Evolutionary conservation across 2,113 vertebrate species (phyloP), one percentile per base, ranked within the genome.

Genomic region (Toxostoma redivivum): DNA sequence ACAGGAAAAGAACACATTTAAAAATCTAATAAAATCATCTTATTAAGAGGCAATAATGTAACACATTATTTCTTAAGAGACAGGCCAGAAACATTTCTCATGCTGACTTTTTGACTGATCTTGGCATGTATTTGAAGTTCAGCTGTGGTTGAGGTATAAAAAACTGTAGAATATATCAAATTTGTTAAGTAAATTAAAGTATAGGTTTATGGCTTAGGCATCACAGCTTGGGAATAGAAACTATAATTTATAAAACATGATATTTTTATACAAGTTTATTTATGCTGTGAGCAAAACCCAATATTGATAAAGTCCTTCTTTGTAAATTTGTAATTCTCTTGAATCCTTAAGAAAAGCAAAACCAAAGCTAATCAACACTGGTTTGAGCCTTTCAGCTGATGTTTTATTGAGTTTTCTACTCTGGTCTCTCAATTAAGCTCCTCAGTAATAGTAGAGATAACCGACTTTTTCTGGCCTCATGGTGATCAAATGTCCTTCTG

Each of bases 381-480:
- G 1, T 79, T 81, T 81, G 15, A 17, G 2, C 28, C 2, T 11
- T 77, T 86, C 33, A 18, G 12, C 15, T 64, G 44, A 33, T 4
- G 2, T 71, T 44, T 44, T 21, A 7, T 82, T 42, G 51, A 7
- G 28, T 30, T 69, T 86, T 77, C 58, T 78, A 6, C 19, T 53
- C 64, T 47, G 5, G 9, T 44, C 2, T 12, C 20, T 62, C 28
- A 78, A 8, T 33, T 42, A 82, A 50, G 1, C 8, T 33, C 25
- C 44, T 67, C 0, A 0, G 7, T 31, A 22, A 16, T 12, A 50
- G 15, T 10, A 15, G 1, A 47, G 7, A 30, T 12, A 62, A 37
- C 3, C 44, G 17, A 24, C 8, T 62, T 81, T 92, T 70, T 85
- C 35, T 60, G 47, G 30, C 42, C 70, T 30, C 5, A 2, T 28